A percentile compares a stretch with the other conserved stretches of the same genome.
Conservation (phyloP, 2,113 vertebrate species). For the Xerus inauris region DNA sequence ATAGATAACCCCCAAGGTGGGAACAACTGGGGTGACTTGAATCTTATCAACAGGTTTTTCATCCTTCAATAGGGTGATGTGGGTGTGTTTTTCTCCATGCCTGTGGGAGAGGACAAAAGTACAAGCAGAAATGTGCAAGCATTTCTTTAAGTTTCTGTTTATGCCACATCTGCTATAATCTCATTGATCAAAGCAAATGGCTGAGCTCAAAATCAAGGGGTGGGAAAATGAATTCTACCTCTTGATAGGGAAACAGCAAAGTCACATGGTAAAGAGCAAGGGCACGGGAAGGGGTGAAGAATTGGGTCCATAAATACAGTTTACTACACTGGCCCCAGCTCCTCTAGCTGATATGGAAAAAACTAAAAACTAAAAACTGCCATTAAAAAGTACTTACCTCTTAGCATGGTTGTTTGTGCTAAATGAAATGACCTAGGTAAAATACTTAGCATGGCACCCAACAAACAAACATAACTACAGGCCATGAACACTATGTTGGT, state of each 20-base stretch:
- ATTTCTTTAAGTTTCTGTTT: not conserved
- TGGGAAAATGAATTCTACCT: not conserved
- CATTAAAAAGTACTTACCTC: not conserved
- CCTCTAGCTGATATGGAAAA: not conserved
- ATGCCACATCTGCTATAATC: not conserved
- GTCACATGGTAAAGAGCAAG: not conserved
- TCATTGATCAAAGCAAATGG: constrained; percentile 1
- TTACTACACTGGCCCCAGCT: not conserved
- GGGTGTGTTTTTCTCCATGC: not conserved
- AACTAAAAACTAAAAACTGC: not conserved
- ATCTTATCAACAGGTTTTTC: not conserved
- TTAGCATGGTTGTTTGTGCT: not conserved
- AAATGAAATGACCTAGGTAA: not conserved
- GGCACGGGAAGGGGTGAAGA: not conserved
- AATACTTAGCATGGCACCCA: not conserved
- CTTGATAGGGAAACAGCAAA: not conserved
- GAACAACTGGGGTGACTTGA: not conserved
- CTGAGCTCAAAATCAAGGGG: not conserved
- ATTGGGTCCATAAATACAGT: not conserved
- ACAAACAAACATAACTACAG: not conserved
- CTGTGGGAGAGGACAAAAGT: not conserved
- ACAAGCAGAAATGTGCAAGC: not conserved
- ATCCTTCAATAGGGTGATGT: not conserved
- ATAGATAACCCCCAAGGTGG: not conserved
- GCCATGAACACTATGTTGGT: not conserved